Evolutionary conservation across 53 echinoderm and acorn worm genomes (phyloP).

Genomic region (Henricia sp.): DNA sequence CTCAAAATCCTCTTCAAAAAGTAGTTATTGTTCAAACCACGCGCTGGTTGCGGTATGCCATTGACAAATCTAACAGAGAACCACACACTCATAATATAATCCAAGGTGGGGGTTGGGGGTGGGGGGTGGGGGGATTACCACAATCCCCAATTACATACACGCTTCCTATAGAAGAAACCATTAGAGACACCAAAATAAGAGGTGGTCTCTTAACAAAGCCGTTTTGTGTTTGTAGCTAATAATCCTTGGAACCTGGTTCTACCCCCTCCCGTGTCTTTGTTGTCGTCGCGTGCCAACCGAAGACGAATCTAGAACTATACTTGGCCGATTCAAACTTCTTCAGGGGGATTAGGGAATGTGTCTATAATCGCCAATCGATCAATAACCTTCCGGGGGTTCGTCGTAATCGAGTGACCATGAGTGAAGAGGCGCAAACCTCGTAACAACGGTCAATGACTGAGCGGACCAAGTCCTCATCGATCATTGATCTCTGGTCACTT

Average conservation of each 20-base stretch:
- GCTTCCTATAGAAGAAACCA: background rate
- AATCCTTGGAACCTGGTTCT: background rate
- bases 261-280: background rate
- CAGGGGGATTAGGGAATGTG: background rate
- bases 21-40: background rate
- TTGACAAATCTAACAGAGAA: background rate
- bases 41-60: background rate
- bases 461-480: background rate
- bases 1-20: too few species aligned
- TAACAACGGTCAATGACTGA: background rate
- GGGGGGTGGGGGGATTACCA: background rate
- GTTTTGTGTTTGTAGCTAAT: background rate
- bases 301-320: background rate
- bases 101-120: background rate
- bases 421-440: background rate
- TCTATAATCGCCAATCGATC: background rate
- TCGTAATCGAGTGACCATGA: background rate
- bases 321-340: background rate
- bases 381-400: background rate
- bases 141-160: too few species aligned
- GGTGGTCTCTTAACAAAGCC: background rate
- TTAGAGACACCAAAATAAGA: background rate
- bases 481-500: too few species aligned
- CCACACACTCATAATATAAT: background rate
- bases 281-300: constrained; percentile 12